Conservation (phyloP, 2,888 invertebrate species). For the Caenorhabditis imperialis region DNA sequence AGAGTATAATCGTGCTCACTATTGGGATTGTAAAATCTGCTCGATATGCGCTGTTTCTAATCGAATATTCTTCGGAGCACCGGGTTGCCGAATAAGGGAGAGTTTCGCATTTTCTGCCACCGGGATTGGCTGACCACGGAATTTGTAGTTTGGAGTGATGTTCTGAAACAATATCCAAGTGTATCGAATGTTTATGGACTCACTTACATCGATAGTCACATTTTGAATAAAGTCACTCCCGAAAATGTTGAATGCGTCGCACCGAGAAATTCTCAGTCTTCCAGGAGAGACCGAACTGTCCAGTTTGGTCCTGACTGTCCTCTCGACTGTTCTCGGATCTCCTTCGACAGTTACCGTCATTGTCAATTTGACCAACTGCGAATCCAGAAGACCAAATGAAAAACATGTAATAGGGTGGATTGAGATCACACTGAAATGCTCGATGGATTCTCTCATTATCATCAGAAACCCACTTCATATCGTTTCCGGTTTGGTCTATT, state of each 20-base stretch:
- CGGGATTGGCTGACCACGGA: constrained; percentile 6
- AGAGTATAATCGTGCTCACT: constrained; percentile 8
- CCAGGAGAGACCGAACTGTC: background rate
- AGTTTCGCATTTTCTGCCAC: constrained; percentile 36
- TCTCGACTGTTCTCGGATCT: constrained; percentile 16
- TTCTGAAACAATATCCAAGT: no score
- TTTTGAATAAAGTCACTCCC: constrained; percentile 2
- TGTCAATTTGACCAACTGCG: constrained; percentile 48
- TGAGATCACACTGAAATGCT: constrained; percentile 47
- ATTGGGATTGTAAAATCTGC: constrained; percentile 7
- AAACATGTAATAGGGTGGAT: constrained; percentile 47
- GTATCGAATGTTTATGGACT: background rate
- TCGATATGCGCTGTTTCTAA: constrained; percentile 31
- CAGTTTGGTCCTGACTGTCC: constrained; percentile 13
- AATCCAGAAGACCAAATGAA: constrained; percentile 39
- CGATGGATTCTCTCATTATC: no score
- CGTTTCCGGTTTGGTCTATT: constrained; percentile 8
- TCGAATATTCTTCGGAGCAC: constrained; percentile 16
- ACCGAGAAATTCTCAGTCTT: constrained; percentile 12
- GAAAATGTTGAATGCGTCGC: constrained; percentile 29
- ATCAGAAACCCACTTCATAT: constrained; percentile 10
- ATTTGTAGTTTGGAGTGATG: constrained; percentile 16
- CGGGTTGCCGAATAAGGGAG: constrained; percentile 18
- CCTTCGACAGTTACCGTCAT: constrained; percentile 26
- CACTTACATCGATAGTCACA: constrained; percentile 20